phyloP scores from a whole-genome alignment of 2,797 vertebrate species.

The Cossypha dichroa region DNA sequence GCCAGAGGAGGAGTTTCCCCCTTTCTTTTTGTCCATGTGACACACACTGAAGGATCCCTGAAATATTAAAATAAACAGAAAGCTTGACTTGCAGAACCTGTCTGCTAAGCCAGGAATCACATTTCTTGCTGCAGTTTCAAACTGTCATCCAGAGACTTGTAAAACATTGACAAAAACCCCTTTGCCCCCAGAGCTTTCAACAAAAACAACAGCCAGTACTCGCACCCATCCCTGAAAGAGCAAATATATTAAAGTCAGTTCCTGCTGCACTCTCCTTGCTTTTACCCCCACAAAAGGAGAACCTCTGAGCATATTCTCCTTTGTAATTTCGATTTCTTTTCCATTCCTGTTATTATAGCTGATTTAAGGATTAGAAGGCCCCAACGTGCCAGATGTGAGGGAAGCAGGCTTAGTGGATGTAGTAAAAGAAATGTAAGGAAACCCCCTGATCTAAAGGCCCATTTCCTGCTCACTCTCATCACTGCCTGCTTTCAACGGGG shows the following conservation, averaged over 20 bases:
- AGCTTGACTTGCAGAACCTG: slow-evolving; percentile 71
- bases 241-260: slow-evolving; percentile 26
- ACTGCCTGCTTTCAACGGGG: not conserved
- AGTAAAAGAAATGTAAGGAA: slow-evolving; percentile 26
- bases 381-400: not conserved
- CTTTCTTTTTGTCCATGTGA: slow-evolving; percentile 40
- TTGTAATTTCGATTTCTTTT: slow-evolving; percentile 15
- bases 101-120: slow-evolving; percentile 69
- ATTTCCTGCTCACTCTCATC: slow-evolving; percentile 37
- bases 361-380: slow-evolving; percentile 46
- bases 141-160: slow-evolving; percentile 27
- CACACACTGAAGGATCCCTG: slow-evolving; percentile 58
- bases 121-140: slow-evolving; percentile 63
- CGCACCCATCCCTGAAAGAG: slow-evolving; percentile 50
- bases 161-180: slow-evolving; percentile 48
- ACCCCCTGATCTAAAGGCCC: not conserved
- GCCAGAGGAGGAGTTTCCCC: slow-evolving; percentile 22
- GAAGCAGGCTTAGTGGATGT: slow-evolving; percentile 16
- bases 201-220: slow-evolving; percentile 45
- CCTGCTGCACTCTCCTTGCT: not conserved
- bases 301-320: not conserved
- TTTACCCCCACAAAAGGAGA: not conserved
- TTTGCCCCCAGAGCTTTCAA: slow-evolving; percentile 49
- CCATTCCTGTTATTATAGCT: not conserved
- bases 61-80: slow-evolving; percentile 72